Evolutionary conservation across 2,797 vertebrate genomes (phyloP).

Genomic region (Tamandua tetradactyla): DNA sequence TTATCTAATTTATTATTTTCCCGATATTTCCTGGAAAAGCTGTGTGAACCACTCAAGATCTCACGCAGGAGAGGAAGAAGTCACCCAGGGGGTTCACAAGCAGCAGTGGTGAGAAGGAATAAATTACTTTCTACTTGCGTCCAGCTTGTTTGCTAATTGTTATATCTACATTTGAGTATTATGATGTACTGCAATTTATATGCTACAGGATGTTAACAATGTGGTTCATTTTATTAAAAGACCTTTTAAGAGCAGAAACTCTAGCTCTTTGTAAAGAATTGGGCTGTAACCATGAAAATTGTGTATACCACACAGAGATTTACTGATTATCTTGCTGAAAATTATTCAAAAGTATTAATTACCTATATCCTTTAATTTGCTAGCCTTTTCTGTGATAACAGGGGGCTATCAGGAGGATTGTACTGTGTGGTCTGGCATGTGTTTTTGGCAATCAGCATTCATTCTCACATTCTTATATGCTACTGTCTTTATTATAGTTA

Average conservation of each 20-base stretch:
- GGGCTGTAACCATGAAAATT: not conserved
- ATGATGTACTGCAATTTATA: not conserved
- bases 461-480: not conserved
- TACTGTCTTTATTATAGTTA: not conserved
- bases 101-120: not conserved
- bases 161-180: not conserved
- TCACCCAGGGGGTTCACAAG: not conserved
- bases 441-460: not conserved
- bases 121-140: too few relatives aligned
- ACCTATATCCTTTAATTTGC: not conserved
- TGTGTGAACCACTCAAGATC: not conserved
- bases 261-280: not conserved
- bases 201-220: not conserved
- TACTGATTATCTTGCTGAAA: not conserved
- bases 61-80: not conserved
- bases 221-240: not conserved
- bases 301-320: not conserved
- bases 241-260: not conserved
- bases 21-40: conserved; percentile 23
- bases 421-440: not conserved
- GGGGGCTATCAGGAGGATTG: not conserved
- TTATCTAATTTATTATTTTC: not conserved
- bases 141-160: not conserved
- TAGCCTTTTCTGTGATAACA: not conserved
- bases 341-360: not conserved